Base-by-base conservation (phyloP, 2,797 vertebrate species). In the Cirrhinus molitorella region DNA sequence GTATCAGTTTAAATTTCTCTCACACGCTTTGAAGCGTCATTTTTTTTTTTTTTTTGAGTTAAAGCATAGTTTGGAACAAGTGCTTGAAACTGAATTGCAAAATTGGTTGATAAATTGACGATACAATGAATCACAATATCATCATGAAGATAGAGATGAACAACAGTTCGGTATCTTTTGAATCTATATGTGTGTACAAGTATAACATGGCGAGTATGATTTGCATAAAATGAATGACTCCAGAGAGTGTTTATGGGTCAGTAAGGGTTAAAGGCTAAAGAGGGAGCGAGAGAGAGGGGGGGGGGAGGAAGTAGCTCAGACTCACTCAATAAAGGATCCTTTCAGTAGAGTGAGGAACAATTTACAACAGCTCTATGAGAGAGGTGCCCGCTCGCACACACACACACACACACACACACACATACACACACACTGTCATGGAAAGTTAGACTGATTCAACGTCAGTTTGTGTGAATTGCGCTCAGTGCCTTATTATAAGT, bases 331-430 rank as follows among this genome's bases (percentile, higher is more conserved):
- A 93, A 93, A 92, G 90, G 84, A 88, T 84, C 89, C 92, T 94
- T 94, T 94, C 90, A 94, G 93, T 91, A 89, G 88, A 87, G 76
- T 88, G 91, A 92, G 91, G 93, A 92, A 92, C 93, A 93, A 93
- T 94, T 94, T 94, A 90, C 91, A 93, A 89, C 90, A 87, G 91
- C 59, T 87, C 87, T 87, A 21, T 85, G 82, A 88, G 76, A 92
- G 87, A 84, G 89, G 91, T 85, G 74, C 79, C 34, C n/a, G 0
- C 17, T 8, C 25, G 3, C 16, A 90, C 91, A 37, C 49, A 68
- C 66, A 53, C n/a, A 49, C 57, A 51, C 16, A 17, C 65, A 43
- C 11, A 65, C 28, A 74, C 65, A 71, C 66, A 53, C n/a, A 49
- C 57, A 51, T n/a, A 17, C 65, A 43, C 11, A 65, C 28, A 74